Conservation (phyloP, 2,888 invertebrate genomes). For the Gasteruption jaculator region DNA sequence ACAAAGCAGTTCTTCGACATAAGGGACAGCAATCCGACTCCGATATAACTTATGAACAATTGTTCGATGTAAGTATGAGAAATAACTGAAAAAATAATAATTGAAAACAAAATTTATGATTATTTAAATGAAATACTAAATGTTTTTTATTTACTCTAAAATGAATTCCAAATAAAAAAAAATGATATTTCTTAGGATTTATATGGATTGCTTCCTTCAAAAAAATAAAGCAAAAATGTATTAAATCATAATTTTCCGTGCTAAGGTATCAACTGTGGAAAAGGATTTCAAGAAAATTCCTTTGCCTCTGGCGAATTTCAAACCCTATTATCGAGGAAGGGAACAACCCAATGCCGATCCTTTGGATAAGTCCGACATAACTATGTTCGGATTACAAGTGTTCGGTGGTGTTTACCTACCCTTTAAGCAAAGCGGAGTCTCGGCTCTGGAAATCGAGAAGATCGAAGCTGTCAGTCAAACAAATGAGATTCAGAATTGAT, state of each 20-base stretch:
- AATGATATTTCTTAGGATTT: no score
- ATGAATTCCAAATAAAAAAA: no score
- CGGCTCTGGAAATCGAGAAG: slow-evolving; percentile 62
- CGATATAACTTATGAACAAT: slow-evolving; percentile 61
- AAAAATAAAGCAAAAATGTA: neutral
- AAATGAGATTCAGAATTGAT: no score
- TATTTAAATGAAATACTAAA: no score
- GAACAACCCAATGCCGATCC: slow-evolving; percentile 57
- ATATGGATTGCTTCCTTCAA: neutral
- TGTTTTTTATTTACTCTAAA: no score
- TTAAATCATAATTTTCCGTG: neutral
- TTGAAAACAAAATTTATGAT: neutral
- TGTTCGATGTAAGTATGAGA: slow-evolving; percentile 50
- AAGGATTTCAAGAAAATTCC: slow-evolving; percentile 55
- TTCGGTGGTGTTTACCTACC: slow-evolving; percentile 64
- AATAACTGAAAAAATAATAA: slow-evolving; percentile 12
- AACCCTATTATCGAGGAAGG: slow-evolving; percentile 61
- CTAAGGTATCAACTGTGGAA: slow-evolving; percentile 53
- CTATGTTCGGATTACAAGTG: slow-evolving; percentile 62
- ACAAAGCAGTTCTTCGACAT: slow-evolving; percentile 61
- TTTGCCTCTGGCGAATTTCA: slow-evolving; percentile 58
- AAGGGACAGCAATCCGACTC: slow-evolving; percentile 57
- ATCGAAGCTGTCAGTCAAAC: slow-evolving; percentile 55
- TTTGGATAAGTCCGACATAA: slow-evolving; percentile 57
- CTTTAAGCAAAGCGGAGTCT: slow-evolving; percentile 62